phyloP scores from a whole-genome alignment of 2,113 vertebrate genomes.

The Brachionichthys hirsutus region DNA sequence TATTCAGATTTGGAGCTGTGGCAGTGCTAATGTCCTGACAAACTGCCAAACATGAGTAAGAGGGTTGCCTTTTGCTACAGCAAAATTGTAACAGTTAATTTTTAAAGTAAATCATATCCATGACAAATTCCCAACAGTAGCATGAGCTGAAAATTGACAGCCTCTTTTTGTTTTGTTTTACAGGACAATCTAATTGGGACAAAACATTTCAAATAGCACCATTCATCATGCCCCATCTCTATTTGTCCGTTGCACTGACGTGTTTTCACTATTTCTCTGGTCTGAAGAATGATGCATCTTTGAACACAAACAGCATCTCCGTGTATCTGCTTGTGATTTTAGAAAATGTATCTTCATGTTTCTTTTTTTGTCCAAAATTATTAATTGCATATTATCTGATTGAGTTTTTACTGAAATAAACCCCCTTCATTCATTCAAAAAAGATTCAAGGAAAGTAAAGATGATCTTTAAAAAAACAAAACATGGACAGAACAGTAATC shows the following conservation, averaged over 20 bases:
- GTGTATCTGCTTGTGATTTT: too few species aligned
- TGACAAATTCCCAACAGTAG: too few species aligned
- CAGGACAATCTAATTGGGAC: neutral
- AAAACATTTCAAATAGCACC: neutral
- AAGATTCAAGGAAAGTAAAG: neutral
- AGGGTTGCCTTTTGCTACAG: neutral
- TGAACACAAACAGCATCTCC: neutral
- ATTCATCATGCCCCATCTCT: neutral
- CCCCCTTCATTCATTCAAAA: too few species aligned
- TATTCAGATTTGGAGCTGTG: neutral
- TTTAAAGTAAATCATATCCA: too few species aligned
- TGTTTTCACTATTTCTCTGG: neutral
- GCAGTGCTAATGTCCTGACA: constrained; percentile 1
- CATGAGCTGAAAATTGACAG: too few species aligned
- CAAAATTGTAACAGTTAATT: too few species aligned
- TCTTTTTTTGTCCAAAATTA: too few species aligned
- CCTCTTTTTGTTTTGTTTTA: neutral
- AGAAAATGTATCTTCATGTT: too few species aligned
- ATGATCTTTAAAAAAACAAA: neutral
- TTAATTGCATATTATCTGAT: too few species aligned
- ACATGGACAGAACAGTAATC: constrained; percentile 1
- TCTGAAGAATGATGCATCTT: neutral
- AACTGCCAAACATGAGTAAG: neutral
- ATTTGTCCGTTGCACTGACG: too few species aligned
- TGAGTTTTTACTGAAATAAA: too few species aligned